phyloP scores from a whole-genome alignment of 2,113 vertebrate species.

The Urocolius indicus region DNA sequence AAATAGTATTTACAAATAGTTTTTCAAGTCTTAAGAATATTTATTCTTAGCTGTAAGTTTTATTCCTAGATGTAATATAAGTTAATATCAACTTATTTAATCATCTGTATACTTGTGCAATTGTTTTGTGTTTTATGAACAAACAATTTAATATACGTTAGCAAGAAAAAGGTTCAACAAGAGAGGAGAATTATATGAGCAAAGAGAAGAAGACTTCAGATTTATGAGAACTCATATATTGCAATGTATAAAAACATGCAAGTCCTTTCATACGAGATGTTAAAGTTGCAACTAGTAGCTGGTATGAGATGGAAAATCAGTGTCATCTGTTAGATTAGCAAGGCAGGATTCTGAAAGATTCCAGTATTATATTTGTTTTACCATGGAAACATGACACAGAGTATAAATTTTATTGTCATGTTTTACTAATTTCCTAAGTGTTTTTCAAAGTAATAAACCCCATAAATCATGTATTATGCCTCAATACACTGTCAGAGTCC shows the following conservation, averaged over 20 bases:
- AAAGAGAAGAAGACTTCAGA: background rate
- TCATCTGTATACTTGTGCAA: background rate
- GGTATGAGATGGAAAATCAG: background rate
- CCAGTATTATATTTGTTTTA: background rate
- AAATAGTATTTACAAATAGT: background rate
- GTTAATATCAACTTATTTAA: background rate
- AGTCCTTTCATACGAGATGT: background rate
- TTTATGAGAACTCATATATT: background rate
- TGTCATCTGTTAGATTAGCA: background rate
- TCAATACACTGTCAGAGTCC: background rate
- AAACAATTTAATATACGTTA: background rate
- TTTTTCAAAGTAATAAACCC: background rate
- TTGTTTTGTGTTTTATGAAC: background rate
- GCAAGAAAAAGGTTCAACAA: background rate
- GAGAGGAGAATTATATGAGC: background rate
- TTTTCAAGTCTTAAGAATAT: background rate
- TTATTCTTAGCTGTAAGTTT: background rate
- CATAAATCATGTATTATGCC: background rate
- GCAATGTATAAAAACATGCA: background rate
- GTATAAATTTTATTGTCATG: background rate
- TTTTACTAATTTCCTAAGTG: background rate
- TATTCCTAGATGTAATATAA: background rate
- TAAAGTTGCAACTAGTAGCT: background rate
- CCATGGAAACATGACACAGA: background rate
- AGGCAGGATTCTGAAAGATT: background rate